These are phyloP conservation scores for Ammodytes marinus DNA, from an alignment of 2,113 vertebrate genomes.

Conservation along the genomic window DNA sequence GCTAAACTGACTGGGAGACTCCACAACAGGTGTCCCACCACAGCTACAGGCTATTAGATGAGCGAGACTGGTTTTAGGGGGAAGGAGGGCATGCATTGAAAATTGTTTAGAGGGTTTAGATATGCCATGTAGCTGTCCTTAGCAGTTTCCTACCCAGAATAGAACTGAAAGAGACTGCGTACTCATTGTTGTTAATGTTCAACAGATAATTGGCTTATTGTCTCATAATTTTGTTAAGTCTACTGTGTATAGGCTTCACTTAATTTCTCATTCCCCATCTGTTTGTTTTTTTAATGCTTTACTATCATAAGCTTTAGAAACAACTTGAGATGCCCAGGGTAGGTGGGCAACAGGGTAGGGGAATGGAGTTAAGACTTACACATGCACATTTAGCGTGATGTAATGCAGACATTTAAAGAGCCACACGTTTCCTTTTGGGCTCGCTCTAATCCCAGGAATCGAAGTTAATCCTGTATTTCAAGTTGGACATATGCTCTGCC, in stretches of 20 bases:
- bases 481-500: conserved; percentile 51
- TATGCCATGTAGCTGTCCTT: background rate
- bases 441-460: conserved; percentile 63
- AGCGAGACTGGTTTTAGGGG: background rate
- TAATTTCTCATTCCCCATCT: conserved; percentile 54
- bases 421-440: conserved; percentile 64
- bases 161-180: background rate
- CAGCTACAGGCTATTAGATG: background rate
- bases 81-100: background rate
- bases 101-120: background rate
- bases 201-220: conserved; percentile 56
- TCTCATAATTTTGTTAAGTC: conserved; percentile 39
- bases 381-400: conserved; percentile 34
- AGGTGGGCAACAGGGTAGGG: conserved; percentile 20
- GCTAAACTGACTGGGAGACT: conserved; percentile 43
- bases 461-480: conserved; percentile 62
- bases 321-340: conserved; percentile 1
- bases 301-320: conserved; percentile 46
- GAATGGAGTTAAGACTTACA: background rate
- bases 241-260: conserved; percentile 42
- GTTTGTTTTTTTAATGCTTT: conserved; percentile 38
- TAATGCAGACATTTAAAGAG: conserved; percentile 57
- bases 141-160: background rate
- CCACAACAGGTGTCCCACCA: conserved; percentile 59
- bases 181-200: conserved; percentile 23